Evolutionary conservation across 2,888 invertebrate species (phyloP).

Genomic region (Drosophila greeni): DNA sequence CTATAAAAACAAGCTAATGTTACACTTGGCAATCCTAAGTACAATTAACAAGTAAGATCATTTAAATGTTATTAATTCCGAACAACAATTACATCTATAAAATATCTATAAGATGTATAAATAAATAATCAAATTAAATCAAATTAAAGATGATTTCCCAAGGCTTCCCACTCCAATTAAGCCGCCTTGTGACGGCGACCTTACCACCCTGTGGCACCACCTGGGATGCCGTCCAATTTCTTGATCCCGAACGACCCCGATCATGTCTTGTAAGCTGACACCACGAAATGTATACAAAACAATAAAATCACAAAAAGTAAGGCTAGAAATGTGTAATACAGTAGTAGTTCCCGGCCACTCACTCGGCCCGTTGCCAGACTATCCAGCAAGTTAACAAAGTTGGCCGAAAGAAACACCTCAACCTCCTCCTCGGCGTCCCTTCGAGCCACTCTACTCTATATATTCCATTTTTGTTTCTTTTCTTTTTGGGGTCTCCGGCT

Average conservation of each 20-base stretch:
- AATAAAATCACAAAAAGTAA: constrained; percentile 30
- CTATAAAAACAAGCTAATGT: too few relatives aligned
- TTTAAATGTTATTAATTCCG: neutral
- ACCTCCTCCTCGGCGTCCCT: constrained; percentile 27
- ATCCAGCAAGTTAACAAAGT: constrained; percentile 36
- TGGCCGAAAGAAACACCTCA: constrained; percentile 15
- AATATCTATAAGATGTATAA: neutral
- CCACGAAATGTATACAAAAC: constrained; percentile 40
- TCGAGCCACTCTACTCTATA: constrained; percentile 30
- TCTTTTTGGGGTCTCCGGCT: constrained; percentile 33
- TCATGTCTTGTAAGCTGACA: constrained; percentile 50
- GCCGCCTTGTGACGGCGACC: constrained; percentile 20
- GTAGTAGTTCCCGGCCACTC: constrained; percentile 45
- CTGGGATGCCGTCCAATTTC: constrained; percentile 30
- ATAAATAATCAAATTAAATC: neutral
- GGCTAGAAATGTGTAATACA: constrained; percentile 45
- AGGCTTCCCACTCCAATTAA: constrained; percentile 17
- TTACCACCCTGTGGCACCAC: constrained; percentile 8
- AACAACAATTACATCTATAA: neutral
- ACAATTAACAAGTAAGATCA: neutral
- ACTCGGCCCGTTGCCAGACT: constrained; percentile 20
- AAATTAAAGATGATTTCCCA: neutral
- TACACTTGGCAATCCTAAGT: neutral
- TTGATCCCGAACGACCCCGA: constrained; percentile 39
- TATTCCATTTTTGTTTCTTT: constrained; percentile 14